These are phyloP conservation scores for Lasioglossum pauxillum DNA, from an alignment of 2,888 invertebrate genomes.

Conservation along the genomic window DNA sequence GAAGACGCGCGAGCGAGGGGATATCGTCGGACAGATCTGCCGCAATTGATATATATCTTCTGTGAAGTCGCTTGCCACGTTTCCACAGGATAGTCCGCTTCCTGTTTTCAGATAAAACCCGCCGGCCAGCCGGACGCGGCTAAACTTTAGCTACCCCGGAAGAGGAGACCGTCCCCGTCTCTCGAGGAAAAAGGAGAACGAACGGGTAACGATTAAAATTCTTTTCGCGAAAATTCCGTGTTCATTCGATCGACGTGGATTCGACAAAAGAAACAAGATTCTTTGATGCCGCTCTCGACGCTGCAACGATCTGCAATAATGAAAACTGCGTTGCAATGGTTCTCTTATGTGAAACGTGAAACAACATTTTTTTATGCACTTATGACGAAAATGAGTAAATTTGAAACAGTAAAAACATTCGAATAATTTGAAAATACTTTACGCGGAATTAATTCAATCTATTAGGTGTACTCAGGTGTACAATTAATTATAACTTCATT, in stretches of 20 bases:
- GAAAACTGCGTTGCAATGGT: not conserved
- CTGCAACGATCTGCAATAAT: not conserved
- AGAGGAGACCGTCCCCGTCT: conserved; percentile 24
- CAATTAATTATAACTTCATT: too few relatives aligned
- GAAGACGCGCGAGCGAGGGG: conserved; percentile 44
- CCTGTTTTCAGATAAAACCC: conserved; percentile 53
- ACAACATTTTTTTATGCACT: too few relatives aligned
- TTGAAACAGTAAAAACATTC: too few relatives aligned
- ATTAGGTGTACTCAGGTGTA: too few relatives aligned
- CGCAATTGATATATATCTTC: conserved; percentile 74
- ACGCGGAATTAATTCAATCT: too few relatives aligned
- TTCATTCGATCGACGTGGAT: not conserved
- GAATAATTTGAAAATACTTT: too few relatives aligned
- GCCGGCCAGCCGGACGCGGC: conserved; percentile 28
- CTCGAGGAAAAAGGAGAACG: conserved; percentile 28
- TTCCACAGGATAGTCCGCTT: conserved; percentile 48
- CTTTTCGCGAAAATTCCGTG: not conserved
- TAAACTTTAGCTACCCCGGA: conserved; percentile 24
- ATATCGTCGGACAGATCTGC: conserved; percentile 68
- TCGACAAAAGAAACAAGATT: not conserved
- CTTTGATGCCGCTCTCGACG: not conserved
- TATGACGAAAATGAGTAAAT: too few relatives aligned
- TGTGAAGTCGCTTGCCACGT: conserved; percentile 62
- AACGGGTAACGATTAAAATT: conserved; percentile 8
- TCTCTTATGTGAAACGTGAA: too few relatives aligned